These are phyloP conservation scores for Semibalanus balanoides DNA, from an alignment of 1,140 invertebrate species.

Conservation along the genomic window DNA sequence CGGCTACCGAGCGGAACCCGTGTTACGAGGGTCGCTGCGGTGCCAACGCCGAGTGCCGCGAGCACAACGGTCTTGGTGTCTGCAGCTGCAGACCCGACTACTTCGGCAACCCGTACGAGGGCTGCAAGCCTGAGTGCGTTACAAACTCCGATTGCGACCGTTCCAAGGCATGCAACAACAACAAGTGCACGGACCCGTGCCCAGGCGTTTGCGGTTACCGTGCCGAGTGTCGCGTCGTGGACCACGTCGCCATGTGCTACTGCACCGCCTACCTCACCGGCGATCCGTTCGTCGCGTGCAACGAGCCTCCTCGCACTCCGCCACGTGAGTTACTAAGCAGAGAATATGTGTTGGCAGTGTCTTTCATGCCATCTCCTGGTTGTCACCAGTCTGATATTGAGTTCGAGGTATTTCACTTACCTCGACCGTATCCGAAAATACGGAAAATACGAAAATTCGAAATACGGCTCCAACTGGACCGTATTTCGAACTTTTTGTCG, in stretches of 20 bases:
- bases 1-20: slow-evolving; percentile 9
- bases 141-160: slow-evolving; percentile 53
- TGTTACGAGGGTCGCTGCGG: slow-evolving; percentile 44
- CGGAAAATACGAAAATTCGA: too few species aligned
- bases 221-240: slow-evolving; percentile 55
- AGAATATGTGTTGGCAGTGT: too few species aligned
- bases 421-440: too few species aligned
- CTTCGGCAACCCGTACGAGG: slow-evolving; percentile 40
- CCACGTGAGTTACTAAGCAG: not conserved
- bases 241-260: slow-evolving; percentile 65
- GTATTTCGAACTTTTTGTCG: too few species aligned
- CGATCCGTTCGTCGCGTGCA: slow-evolving; percentile 24
- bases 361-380: too few species aligned
- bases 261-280: slow-evolving; percentile 35
- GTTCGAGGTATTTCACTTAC: too few species aligned
- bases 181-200: slow-evolving; percentile 27
- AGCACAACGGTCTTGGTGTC: slow-evolving; percentile 57
- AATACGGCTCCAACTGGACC: too few species aligned
- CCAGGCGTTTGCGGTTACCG: slow-evolving; percentile 22
- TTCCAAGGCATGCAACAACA: slow-evolving; percentile 31
- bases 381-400: too few species aligned
- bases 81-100: slow-evolving; percentile 49
- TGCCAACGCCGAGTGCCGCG: slow-evolving; percentile 57
- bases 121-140: slow-evolving; percentile 51
- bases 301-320: slow-evolving; percentile 34